A percentile compares a stretch with the other conserved stretches of the same genome.
Conservation (phyloP, 35 echinoderm and acorn worm genomes). For the Patiria miniata region DNA sequence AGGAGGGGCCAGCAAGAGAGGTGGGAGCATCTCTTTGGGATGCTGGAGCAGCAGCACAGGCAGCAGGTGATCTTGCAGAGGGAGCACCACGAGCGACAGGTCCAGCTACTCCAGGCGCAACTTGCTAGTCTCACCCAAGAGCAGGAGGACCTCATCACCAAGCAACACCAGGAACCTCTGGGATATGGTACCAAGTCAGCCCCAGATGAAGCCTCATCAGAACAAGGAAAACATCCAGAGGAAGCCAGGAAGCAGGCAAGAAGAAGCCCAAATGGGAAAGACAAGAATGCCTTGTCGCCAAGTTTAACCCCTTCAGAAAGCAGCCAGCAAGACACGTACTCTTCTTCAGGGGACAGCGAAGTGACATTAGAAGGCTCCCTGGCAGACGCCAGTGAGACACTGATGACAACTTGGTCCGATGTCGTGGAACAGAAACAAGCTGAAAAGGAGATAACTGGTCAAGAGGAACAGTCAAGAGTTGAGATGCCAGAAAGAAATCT, state of each 20-base stretch:
- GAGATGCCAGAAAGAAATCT: neutral
- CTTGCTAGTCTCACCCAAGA: constrained; percentile 17
- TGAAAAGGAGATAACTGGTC: neutral
- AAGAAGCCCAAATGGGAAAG: neutral
- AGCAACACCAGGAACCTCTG: neutral
- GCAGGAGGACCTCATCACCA: neutral
- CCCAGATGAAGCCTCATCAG: neutral
- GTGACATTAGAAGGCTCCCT: neutral
- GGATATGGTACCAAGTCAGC: neutral
- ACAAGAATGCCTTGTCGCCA: neutral
- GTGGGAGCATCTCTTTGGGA: constrained; percentile 39
- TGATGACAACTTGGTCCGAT: constrained; percentile 70
- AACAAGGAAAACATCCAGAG: neutral
- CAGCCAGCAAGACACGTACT: neutral
- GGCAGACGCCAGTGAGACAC: constrained; percentile 5
- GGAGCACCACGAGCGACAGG: constrained; percentile 56
- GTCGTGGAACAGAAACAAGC: constrained; percentile 52
- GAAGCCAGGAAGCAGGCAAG: neutral
- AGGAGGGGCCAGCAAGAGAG: constrained; percentile 19
- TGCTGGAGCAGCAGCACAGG: constrained; percentile 45
- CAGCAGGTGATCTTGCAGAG: constrained; percentile 52
- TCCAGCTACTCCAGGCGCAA: constrained; percentile 20
- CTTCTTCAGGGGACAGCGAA: neutral
- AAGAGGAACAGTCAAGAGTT: neutral
- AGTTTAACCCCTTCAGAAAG: neutral